phyloP scores from a whole-genome alignment of 2,113 vertebrate genomes.

The Athene noctua region DNA sequence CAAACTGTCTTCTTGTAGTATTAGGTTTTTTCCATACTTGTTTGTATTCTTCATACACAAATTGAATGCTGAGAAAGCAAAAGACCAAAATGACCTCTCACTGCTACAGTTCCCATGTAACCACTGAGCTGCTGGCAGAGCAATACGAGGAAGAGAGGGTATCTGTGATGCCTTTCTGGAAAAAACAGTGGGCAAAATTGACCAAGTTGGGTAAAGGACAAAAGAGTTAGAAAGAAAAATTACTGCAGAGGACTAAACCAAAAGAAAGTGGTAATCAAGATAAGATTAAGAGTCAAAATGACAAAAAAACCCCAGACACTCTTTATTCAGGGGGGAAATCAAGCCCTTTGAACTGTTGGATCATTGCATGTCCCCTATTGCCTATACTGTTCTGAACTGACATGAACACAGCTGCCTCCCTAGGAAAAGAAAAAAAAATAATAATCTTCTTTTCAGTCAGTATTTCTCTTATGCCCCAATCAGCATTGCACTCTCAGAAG shows the following conservation, averaged over 20 bases:
- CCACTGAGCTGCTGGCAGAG: background rate
- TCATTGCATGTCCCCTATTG: background rate
- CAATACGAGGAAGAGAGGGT: background rate
- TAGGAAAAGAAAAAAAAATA: background rate
- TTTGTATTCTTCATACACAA: background rate
- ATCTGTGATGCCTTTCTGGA: background rate
- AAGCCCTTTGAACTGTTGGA: background rate
- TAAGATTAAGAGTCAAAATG: background rate
- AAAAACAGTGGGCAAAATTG: background rate
- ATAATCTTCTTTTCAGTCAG: background rate
- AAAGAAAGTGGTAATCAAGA: background rate
- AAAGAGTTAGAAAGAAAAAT: background rate
- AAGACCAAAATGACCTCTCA: background rate
- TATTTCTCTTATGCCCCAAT: background rate
- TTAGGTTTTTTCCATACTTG: background rate
- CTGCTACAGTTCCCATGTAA: background rate
- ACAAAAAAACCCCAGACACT: accelerated
- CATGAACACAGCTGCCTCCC: background rate
- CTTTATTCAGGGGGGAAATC: background rate
- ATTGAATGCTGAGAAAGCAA: background rate
- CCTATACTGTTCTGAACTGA: background rate
- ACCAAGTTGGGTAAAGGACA: background rate
- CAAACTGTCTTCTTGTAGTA: background rate
- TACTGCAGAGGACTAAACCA: background rate
- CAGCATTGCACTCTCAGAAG: background rate